phyloP scores from a whole-genome alignment of 2,113 vertebrate species.

The Eolophus roseicapilla region DNA sequence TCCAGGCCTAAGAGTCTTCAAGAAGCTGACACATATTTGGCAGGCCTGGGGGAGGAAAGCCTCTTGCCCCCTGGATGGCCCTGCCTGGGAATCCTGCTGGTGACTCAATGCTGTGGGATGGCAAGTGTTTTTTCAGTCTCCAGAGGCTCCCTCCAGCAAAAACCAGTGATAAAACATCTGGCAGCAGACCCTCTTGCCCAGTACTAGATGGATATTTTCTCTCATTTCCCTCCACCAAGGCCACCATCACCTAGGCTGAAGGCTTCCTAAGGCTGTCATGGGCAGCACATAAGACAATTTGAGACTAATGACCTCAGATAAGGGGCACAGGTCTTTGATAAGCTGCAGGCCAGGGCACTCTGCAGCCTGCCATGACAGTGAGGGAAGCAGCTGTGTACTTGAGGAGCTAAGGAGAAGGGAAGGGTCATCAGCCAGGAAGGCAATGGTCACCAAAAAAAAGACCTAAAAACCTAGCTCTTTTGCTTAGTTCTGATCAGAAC shows the following conservation, averaged over 20 bases:
- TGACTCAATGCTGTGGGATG: background rate
- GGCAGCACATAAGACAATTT: background rate
- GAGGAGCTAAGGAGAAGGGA: background rate
- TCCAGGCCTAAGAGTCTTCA: background rate
- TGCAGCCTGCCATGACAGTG: background rate
- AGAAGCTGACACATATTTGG: background rate
- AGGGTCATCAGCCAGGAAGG: background rate
- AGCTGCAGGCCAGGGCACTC: background rate
- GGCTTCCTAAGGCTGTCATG: background rate
- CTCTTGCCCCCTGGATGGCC: background rate
- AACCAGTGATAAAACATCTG: background rate
- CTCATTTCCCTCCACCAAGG: background rate
- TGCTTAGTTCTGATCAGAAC: background rate
- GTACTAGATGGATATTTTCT: background rate
- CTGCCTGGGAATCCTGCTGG: background rate
- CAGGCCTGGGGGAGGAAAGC: background rate
- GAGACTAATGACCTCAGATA: background rate
- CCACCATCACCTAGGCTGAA: background rate
- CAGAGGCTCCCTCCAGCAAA: background rate
- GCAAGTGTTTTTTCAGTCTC: background rate
- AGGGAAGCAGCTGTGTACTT: background rate
- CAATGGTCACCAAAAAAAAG: background rate
- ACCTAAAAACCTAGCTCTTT: background rate
- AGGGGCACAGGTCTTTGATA: background rate
- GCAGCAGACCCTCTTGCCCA: background rate